A percentile compares a stretch with the other conserved stretches of the same genome.
These are phyloP conservation scores for Siniperca undulata DNA, from an alignment of 2,797 vertebrate genomes.

Conservation along the genomic window DNA sequence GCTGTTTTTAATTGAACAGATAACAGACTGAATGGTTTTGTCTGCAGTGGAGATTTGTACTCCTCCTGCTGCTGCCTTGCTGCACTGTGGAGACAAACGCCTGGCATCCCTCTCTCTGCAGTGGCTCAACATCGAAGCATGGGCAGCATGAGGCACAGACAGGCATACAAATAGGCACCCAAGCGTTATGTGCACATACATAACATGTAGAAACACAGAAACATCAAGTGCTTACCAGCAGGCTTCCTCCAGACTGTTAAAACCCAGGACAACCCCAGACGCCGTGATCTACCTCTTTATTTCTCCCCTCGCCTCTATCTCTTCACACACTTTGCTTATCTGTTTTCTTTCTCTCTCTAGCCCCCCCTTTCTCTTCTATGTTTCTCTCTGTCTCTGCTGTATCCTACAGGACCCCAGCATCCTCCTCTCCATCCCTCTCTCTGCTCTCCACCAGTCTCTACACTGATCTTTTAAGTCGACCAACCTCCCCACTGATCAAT, in stretches of 20 bases:
- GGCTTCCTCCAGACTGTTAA: slow-evolving; percentile 67
- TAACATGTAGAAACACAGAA: slow-evolving; percentile 50
- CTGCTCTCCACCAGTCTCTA: slow-evolving; percentile 66
- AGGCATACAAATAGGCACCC: slow-evolving; percentile 60
- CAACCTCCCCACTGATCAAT: slow-evolving; percentile 81
- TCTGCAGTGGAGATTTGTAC: slow-evolving; percentile 75
- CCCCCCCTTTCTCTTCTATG: slow-evolving; percentile 4
- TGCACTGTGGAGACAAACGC: slow-evolving; percentile 59
- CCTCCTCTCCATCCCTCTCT: slow-evolving; percentile 54
- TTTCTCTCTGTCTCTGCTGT: slow-evolving; percentile 8
- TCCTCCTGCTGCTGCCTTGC: slow-evolving; percentile 58
- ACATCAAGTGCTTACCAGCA: slow-evolving; percentile 72
- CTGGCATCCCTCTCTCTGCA: slow-evolving; percentile 60
- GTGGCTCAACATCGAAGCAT: slow-evolving; percentile 63
- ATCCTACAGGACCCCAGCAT: slow-evolving; percentile 26
- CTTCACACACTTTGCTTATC: slow-evolving; percentile 43
- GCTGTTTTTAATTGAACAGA: slow-evolving; percentile 75
- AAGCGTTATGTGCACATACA: slow-evolving; percentile 38
- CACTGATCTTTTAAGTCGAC: slow-evolving; percentile 80
- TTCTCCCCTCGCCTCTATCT: slow-evolving; percentile 38
- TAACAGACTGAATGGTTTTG: slow-evolving; percentile 63
- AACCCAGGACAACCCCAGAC: slow-evolving; percentile 53
- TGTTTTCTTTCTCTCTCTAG: slow-evolving; percentile 5
- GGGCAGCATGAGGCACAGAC: slow-evolving; percentile 56
- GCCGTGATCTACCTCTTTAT: slow-evolving; percentile 62